Evolutionary conservation across 2,888 invertebrate genomes (phyloP).

Genomic region (Unio pictorum): DNA sequence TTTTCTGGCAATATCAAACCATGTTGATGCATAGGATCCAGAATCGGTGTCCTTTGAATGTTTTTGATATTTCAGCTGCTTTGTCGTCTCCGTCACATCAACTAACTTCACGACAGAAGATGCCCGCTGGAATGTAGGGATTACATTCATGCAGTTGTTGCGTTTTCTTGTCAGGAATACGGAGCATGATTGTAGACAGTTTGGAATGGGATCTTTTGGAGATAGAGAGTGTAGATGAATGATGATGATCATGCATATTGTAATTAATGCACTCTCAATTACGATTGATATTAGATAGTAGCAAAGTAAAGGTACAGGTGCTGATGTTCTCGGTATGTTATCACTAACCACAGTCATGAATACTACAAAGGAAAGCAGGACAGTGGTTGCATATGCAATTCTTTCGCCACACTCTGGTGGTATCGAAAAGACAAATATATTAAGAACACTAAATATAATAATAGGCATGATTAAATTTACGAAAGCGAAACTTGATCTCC

Average conservation of each 20-base stretch:
- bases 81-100: too few species aligned
- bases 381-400: conserved; percentile 16
- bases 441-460: conserved; percentile 11
- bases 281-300: conserved; percentile 11
- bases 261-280: conserved; percentile 12
- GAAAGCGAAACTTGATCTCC: conserved; percentile 12
- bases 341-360: conserved; percentile 19
- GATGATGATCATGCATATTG: conserved; percentile 5
- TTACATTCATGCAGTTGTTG: too few species aligned
- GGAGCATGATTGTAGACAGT: background rate
- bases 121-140: too few species aligned
- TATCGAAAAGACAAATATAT: conserved; percentile 13
- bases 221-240: conserved; percentile 7
- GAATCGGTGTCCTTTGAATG: too few species aligned
- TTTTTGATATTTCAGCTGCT: too few species aligned
- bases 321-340: conserved; percentile 15
- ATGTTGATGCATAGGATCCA: too few species aligned
- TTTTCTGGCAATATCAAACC: too few species aligned
- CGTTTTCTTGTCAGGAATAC: too few species aligned
- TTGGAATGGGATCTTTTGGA: conserved; percentile 4
- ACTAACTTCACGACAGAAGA: too few species aligned
- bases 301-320: conserved; percentile 15
- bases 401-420: conserved; percentile 16
- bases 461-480: conserved; percentile 13
- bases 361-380: conserved; percentile 14